A percentile compares a stretch with the other conserved stretches of the same genome.
These are phyloP conservation scores for Orestias chungarensis DNA, from an alignment of 2,797 vertebrate genomes.

Conservation along the genomic window DNA sequence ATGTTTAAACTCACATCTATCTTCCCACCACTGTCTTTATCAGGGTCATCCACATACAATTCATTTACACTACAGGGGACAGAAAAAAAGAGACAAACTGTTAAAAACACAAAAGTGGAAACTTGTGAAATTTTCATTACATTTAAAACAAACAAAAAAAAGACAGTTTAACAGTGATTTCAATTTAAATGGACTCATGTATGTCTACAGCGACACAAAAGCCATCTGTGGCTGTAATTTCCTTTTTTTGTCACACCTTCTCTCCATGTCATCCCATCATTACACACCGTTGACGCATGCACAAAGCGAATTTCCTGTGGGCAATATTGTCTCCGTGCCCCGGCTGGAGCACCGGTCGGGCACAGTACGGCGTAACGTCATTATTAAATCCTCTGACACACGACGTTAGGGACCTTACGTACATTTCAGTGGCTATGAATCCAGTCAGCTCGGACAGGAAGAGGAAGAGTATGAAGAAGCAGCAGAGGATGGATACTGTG, in stretches of 20 bases:
- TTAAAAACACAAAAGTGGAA: constrained; percentile 14
- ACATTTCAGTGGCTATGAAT: constrained; percentile 99
- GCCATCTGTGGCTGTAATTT: constrained; percentile 52
- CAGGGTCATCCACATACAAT: constrained; percentile 97
- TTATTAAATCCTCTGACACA: constrained; percentile 34
- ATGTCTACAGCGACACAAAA: constrained; percentile 14
- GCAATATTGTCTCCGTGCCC: constrained; percentile 43
- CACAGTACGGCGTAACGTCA: constrained; percentile 41
- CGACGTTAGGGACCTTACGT: constrained; percentile 76
- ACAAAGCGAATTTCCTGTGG: constrained; percentile 69
- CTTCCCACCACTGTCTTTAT: constrained; percentile 98
- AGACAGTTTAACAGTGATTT: neutral
- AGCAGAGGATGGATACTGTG: constrained; percentile 98
- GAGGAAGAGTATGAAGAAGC: constrained; percentile 97
- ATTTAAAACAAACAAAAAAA: too few species aligned
- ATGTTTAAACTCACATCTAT: constrained; percentile 90
- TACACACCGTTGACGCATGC: constrained; percentile 64
- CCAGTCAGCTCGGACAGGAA: constrained; percentile 98
- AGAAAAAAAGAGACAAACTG: neutral
- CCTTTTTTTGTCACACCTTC: constrained; percentile 56
- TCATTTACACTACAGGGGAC: constrained; percentile 90
- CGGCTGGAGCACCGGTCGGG: constrained; percentile 34
- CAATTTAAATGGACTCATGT: constrained; percentile 16
- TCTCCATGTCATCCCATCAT: constrained; percentile 38
- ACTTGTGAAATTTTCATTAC: neutral